These are phyloP conservation scores for Tryphoninae sp. DNA, from an alignment of 2,888 invertebrate genomes.

Conservation along the genomic window DNA sequence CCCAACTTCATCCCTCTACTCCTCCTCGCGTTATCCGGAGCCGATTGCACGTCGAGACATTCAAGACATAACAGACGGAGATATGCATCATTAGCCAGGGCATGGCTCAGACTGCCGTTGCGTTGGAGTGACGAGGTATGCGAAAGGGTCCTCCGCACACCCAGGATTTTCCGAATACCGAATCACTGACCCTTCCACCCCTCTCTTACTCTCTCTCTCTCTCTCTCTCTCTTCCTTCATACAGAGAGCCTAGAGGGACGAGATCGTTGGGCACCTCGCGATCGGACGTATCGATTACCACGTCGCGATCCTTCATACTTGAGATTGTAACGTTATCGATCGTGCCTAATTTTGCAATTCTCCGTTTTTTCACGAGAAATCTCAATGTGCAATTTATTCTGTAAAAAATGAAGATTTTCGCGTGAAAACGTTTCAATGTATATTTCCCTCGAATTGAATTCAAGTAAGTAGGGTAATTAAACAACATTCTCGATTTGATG, in stretches of 20 bases:
- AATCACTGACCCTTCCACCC: slow-evolving; percentile 20
- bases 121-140: slow-evolving; percentile 71
- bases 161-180: slow-evolving; percentile 72
- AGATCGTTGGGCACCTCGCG: background rate
- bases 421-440: too few species aligned
- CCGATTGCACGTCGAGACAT: slow-evolving; percentile 73
- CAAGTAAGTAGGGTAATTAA: too few species aligned
- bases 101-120: slow-evolving; percentile 67
- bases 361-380: background rate
- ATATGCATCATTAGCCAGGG: slow-evolving; percentile 79
- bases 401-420: too few species aligned
- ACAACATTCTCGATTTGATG: too few species aligned
- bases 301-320: slow-evolving; percentile 33
- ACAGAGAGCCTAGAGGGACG: slow-evolving; percentile 20
- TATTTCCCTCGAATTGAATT: too few species aligned
- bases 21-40: slow-evolving; percentile 44
- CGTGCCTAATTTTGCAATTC: background rate
- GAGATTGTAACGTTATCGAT: background rate
- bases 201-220: slow-evolving; percentile 4
- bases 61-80: slow-evolving; percentile 79
- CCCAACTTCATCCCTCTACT: slow-evolving; percentile 37
- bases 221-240: background rate
- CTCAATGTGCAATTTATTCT: too few species aligned
- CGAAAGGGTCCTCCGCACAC: slow-evolving; percentile 70
- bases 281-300: slow-evolving; percentile 53